Evolutionary conservation across 2,113 vertebrate genomes (phyloP).

Genomic region (Emydura subglobosa): DNA sequence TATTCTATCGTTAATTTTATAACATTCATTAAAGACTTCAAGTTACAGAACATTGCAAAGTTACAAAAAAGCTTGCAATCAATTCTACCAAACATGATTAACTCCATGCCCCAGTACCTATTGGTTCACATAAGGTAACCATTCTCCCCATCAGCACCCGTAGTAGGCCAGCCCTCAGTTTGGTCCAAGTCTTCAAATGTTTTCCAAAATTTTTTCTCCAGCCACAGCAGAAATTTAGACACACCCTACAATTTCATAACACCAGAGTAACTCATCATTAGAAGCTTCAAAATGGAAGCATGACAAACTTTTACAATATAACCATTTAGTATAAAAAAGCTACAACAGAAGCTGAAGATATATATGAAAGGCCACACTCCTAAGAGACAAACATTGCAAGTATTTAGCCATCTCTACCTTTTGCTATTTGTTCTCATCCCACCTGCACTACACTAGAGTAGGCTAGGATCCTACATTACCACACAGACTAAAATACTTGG

Average conservation of each 20-base stretch:
- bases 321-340: neutral
- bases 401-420: neutral
- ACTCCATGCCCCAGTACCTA: neutral
- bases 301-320: neutral
- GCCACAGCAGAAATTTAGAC: neutral
- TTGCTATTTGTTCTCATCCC: neutral
- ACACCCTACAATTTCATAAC: conserved; percentile 38
- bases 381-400: neutral
- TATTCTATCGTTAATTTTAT: conserved; percentile 41
- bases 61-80: conserved; percentile 29
- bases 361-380: neutral
- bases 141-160: neutral
- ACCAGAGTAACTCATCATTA: neutral
- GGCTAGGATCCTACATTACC: neutral
- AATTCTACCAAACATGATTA: neutral
- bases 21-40: conserved; percentile 59
- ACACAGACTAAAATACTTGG: rapidly evolving
- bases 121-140: conserved; percentile 1
- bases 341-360: neutral
- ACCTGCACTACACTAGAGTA: neutral
- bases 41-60: conserved; percentile 37
- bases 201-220: neutral
- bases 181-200: neutral
- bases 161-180: neutral
- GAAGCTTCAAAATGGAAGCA: neutral